Conservation (phyloP, 2,797 vertebrate species). For the Dryobates pubescens region DNA sequence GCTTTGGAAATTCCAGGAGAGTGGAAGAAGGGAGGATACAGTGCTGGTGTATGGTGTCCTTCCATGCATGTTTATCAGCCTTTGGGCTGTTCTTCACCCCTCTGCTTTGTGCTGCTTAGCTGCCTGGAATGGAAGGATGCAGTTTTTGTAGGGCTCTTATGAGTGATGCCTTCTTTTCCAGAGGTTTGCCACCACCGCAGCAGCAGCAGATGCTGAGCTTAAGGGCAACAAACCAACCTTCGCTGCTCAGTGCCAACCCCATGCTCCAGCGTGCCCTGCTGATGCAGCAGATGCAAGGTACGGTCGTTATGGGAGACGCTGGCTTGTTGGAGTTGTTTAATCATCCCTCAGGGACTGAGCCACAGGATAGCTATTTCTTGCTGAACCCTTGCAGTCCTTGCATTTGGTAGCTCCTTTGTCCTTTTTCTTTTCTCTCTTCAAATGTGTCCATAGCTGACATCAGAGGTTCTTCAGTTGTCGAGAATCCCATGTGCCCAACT, state of each 20-base stretch:
- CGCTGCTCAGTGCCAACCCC: slow-evolving; percentile 89
- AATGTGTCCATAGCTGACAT: background rate
- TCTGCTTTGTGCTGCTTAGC: background rate
- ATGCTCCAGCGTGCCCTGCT: slow-evolving; percentile 93
- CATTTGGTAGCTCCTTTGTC: background rate
- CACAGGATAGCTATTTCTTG: background rate
- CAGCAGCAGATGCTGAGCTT: slow-evolving; percentile 87
- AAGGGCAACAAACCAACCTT: slow-evolving; percentile 84
- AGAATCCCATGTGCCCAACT: background rate
- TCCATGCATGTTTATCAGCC: background rate
- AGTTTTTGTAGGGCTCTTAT: slow-evolving; percentile 1
- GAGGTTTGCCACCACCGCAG: slow-evolving; percentile 74
- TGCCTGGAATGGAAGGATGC: background rate
- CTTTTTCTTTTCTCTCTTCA: background rate
- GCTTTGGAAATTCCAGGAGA: slow-evolving; percentile 65
- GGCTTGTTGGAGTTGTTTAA: slow-evolving; percentile 34
- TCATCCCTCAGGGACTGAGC: slow-evolving; percentile 31
- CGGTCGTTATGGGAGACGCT: slow-evolving; percentile 48
- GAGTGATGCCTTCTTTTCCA: slow-evolving; percentile 43
- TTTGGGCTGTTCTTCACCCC: background rate
- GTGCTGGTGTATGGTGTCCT: background rate
- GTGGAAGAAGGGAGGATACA: slow-evolving; percentile 53
- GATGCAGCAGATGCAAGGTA: slow-evolving; percentile 97
- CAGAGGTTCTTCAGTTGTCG: background rate
- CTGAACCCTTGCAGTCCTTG: background rate